Conservation (phyloP, 2,113 vertebrate genomes). For the Rhynchopsitta pachyrhyncha region DNA sequence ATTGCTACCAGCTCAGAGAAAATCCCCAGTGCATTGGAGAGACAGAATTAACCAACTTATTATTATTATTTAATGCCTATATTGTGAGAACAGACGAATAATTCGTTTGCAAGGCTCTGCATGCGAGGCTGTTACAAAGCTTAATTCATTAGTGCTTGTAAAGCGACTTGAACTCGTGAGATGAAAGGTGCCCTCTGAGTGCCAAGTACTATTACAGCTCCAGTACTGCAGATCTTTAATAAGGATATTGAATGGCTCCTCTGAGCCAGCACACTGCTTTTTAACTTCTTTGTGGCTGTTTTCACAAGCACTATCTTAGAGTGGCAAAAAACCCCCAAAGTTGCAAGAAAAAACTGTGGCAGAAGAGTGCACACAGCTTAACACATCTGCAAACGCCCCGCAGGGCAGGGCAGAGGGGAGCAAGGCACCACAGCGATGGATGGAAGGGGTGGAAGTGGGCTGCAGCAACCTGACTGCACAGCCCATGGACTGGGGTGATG, state of each 20-base stretch:
- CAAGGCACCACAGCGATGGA: rapidly evolving
- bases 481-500: rapidly evolving
- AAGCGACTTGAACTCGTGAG: slow-evolving; percentile 15
- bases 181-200: slow-evolving; percentile 56
- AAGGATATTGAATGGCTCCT: slow-evolving; percentile 33
- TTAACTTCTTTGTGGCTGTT: slow-evolving; percentile 37
- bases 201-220: slow-evolving; percentile 18
- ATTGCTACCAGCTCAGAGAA: background rate
- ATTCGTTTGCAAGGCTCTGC: background rate
- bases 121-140: slow-evolving; percentile 1
- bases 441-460: rapidly evolving
- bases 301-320: slow-evolving; percentile 1
- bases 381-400: rapidly evolving
- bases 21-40: background rate
- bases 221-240: slow-evolving; percentile 18
- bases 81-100: slow-evolving; percentile 33
- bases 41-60: slow-evolving; percentile 45
- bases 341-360: background rate
- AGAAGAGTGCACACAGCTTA: background rate
- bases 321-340: background rate
- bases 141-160: slow-evolving; percentile 50
- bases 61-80: slow-evolving; percentile 47
- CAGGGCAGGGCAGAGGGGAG: background rate
- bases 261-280: slow-evolving; percentile 31
- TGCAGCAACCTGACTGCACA: background rate